Evolutionary conservation across 2,888 invertebrate genomes (phyloP).

Genomic region (Dynastes tityus): DNA sequence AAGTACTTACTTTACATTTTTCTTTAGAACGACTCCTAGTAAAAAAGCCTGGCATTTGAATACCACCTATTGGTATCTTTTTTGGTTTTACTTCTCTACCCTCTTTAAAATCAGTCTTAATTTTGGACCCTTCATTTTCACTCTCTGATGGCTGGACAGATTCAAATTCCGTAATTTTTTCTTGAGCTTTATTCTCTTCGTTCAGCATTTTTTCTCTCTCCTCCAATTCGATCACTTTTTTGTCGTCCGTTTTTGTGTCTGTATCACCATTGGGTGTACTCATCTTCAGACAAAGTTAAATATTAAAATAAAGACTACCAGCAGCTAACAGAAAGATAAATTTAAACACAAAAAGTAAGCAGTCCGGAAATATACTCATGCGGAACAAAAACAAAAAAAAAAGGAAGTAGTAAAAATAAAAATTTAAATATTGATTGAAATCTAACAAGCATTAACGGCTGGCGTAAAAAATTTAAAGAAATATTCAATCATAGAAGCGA

Average conservation of each 20-base stretch:
- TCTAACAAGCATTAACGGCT: constrained; percentile 18
- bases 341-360: constrained; percentile 7
- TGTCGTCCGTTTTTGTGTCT: constrained; percentile 74
- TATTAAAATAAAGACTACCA: background rate
- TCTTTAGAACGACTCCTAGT: constrained; percentile 84
- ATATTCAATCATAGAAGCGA: background rate
- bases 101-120: constrained; percentile 75
- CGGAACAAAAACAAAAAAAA: constrained; percentile 25
- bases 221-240: constrained; percentile 79
- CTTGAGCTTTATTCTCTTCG: constrained; percentile 75
- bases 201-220: constrained; percentile 77
- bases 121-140: constrained; percentile 73
- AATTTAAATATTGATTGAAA: constrained; percentile 32
- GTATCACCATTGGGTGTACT: constrained; percentile 43
- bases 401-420: constrained; percentile 25
- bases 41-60: constrained; percentile 90
- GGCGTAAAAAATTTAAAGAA: constrained; percentile 23
- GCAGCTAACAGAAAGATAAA: background rate
- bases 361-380: background rate
- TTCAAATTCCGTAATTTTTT: constrained; percentile 65
- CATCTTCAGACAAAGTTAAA: constrained; percentile 32
- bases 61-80: constrained; percentile 90
- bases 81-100: constrained; percentile 85
- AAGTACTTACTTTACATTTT: constrained; percentile 76
- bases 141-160: constrained; percentile 66